A percentile compares a stretch with the other conserved stretches of the same genome.
These are phyloP conservation scores for Anguilla anguilla DNA, from an alignment of 2,797 vertebrate species.

Conservation along the genomic window DNA sequence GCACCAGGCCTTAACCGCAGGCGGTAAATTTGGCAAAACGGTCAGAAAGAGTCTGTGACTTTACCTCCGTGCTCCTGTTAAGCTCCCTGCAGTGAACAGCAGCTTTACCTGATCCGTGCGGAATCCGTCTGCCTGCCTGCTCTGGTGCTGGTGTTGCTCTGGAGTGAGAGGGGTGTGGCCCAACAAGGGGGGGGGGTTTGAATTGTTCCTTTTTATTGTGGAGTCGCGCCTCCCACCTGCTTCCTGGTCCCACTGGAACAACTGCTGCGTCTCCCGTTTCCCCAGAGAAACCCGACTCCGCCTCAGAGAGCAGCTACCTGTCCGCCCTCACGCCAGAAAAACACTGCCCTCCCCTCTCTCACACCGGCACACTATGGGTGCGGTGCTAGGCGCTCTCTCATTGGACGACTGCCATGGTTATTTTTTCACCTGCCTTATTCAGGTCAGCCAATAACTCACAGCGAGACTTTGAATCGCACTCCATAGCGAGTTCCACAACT, in stretches of 20 bases:
- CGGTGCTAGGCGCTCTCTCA: background rate
- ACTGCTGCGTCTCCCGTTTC: slow-evolving; percentile 25
- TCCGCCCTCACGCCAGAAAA: background rate
- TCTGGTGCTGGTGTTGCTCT: background rate
- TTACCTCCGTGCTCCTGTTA: background rate
- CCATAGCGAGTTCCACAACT: background rate
- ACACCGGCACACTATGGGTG: background rate
- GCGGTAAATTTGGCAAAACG: background rate
- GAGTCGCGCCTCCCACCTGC: background rate
- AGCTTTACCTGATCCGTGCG: slow-evolving; percentile 33
- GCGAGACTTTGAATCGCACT: background rate
- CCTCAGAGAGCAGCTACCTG: slow-evolving; percentile 24
- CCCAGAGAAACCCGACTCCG: slow-evolving; percentile 25
- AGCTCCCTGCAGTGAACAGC: background rate
- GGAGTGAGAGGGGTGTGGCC: background rate
- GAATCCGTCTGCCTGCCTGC: slow-evolving; percentile 6
- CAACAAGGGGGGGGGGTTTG: background rate
- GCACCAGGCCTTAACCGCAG: background rate
- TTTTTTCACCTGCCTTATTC: slow-evolving; percentile 36
- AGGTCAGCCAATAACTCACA: slow-evolving; percentile 23
- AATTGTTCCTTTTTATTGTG: background rate
- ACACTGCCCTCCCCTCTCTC: slow-evolving; percentile 16
- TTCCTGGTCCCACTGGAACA: slow-evolving; percentile 26
- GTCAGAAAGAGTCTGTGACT: background rate
- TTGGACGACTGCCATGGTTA: slow-evolving; percentile 8